Conservation (phyloP, 2,113 vertebrate species). For the Sphyrna mokarran region DNA sequence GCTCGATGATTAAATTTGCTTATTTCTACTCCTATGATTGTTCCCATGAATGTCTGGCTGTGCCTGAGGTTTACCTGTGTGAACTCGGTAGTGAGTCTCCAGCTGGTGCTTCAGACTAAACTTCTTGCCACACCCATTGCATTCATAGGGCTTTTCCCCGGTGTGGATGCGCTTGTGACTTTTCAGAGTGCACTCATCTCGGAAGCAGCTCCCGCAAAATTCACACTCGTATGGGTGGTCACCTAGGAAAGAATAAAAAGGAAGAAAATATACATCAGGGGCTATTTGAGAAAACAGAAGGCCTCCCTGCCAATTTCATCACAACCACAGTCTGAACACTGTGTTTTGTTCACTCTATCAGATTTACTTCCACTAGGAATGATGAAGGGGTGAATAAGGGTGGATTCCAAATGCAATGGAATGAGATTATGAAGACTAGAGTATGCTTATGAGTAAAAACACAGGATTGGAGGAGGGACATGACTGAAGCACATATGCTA, state of each 20-base stretch:
- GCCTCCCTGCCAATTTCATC: no score
- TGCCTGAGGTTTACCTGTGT: slow-evolving; percentile 70
- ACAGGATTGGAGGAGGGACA: background rate
- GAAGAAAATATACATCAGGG: background rate
- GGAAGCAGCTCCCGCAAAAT: slow-evolving; percentile 97
- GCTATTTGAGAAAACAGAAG: background rate
- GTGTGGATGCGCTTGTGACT: slow-evolving; percentile 96
- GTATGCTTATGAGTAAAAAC: background rate
- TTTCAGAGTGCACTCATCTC: slow-evolving; percentile 95
- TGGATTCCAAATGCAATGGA: background rate
- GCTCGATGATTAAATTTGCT: no score
- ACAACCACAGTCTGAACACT: background rate
- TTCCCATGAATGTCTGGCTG: no score
- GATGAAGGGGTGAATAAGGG: background rate
- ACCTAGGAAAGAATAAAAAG: slow-evolving; percentile 51
- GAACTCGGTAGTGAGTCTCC: slow-evolving; percentile 96
- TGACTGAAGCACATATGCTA: background rate
- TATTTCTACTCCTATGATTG: no score
- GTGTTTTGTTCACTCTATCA: no score
- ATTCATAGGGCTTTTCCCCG: slow-evolving; percentile 87
- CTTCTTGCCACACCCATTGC: slow-evolving; percentile 95
- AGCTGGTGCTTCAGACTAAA: slow-evolving; percentile 99
- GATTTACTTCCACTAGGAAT: background rate
- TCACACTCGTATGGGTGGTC: slow-evolving; percentile 95
- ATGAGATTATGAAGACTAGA: background rate